These are phyloP conservation scores for Miniopterus natalensis DNA, from an alignment of 2,113 vertebrate genomes.

Conservation along the genomic window DNA sequence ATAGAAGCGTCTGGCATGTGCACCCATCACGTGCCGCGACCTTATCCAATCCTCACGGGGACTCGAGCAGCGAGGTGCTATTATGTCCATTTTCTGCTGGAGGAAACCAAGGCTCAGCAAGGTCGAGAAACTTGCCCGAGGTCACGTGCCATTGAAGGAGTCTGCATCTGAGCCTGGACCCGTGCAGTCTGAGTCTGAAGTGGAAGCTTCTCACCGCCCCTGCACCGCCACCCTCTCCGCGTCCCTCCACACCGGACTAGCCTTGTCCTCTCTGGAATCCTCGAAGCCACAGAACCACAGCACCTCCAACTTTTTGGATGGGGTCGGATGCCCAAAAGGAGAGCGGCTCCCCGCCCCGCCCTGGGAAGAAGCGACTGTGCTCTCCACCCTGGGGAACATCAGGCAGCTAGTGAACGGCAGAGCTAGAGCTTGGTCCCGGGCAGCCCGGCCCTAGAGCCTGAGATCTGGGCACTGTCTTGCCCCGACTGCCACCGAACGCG, in stretches of 20 bases:
- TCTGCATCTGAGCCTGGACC: not conserved
- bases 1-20: not conserved
- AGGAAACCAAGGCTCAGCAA: not conserved
- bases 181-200: not conserved
- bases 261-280: not conserved
- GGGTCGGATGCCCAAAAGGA: not conserved
- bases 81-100: not conserved
- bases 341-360: not conserved
- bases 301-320: not conserved
- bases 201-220: not conserved
- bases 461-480: not conserved
- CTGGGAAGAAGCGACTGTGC: not conserved
- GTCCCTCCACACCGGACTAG: accelerated
- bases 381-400: not conserved
- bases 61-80: not conserved
- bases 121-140: not conserved
- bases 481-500: accelerated
- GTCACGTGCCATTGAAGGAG: accelerated
- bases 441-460: not conserved
- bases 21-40: accelerated
- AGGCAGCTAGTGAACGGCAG: not conserved
- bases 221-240: accelerated
- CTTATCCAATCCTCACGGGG: not conserved
- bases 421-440: not conserved
- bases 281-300: not conserved